These are phyloP conservation scores for Venusia cambrica DNA, from an alignment of 2,888 invertebrate species.

Conservation along the genomic window DNA sequence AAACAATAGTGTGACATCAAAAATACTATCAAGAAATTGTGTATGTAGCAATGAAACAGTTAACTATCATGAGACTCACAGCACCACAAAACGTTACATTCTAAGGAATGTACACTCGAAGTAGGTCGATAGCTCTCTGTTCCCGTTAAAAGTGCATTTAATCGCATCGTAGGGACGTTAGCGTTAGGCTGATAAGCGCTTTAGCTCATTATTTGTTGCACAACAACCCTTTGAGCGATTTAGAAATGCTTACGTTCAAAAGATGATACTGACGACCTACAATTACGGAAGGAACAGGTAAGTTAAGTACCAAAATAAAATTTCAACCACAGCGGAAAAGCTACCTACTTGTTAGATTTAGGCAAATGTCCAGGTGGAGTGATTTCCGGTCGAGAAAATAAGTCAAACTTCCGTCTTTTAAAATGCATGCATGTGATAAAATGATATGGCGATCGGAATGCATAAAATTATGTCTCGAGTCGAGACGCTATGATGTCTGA, in stretches of 20 bases:
- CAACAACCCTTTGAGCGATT: conserved; percentile 31
- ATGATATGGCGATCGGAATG: conserved; percentile 30
- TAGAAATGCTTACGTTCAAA: conserved; percentile 22
- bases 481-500: conserved; percentile 21
- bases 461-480: conserved; percentile 28
- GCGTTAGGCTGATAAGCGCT: conserved; percentile 17
- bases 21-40: too few relatives aligned
- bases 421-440: conserved; percentile 17
- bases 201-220: conserved; percentile 24
- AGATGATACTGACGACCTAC: conserved; percentile 8
- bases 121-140: conserved; percentile 9
- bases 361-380: too few relatives aligned
- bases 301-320: too few relatives aligned
- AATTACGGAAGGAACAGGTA: not conserved
- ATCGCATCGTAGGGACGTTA: conserved; percentile 12
- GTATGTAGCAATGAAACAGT: conserved; percentile 6
- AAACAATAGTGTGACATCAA: too few relatives aligned
- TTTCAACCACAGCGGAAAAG: too few relatives aligned
- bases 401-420: too few relatives aligned
- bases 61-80: conserved; percentile 7
- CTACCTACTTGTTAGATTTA: too few relatives aligned
- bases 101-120: conserved; percentile 8
- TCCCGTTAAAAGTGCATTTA: conserved; percentile 15
- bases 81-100: conserved; percentile 7
- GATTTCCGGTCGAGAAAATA: too few relatives aligned